A percentile compares a stretch with the other conserved stretches of the same genome.
phyloP scores from a whole-genome alignment of 2,888 invertebrate species.

The Hyalella azteca region DNA sequence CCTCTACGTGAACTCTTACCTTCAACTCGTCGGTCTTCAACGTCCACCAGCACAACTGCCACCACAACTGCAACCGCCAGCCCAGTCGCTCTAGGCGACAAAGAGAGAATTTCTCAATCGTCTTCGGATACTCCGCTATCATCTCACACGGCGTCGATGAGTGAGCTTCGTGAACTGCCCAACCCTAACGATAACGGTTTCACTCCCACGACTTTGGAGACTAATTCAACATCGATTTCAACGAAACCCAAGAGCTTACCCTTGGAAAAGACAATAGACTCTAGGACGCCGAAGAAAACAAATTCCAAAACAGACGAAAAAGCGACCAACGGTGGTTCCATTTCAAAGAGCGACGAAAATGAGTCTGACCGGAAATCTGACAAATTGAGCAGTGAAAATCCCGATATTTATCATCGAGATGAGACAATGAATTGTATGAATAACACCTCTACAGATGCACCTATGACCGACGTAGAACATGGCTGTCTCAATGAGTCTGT shows the following conservation, averaged over 20 bases:
- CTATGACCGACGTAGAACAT: background rate
- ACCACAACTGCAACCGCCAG: background rate
- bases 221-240: background rate
- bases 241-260: background rate
- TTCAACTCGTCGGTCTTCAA: constrained; percentile 13
- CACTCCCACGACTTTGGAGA: background rate
- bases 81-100: background rate
- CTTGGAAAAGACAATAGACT: background rate
- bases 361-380: too few species aligned
- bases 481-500: constrained; percentile 4
- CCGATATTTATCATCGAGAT: too few species aligned
- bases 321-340: background rate
- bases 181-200: background rate
- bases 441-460: background rate
- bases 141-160: constrained; percentile 32
- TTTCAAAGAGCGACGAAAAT: background rate
- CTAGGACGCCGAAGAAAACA: background rate
- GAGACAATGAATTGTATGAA: background rate
- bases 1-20: background rate
- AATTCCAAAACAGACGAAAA: background rate
- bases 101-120: constrained; percentile 24
- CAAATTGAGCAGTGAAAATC: too few species aligned
- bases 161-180: constrained; percentile 17
- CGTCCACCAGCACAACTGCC: constrained; percentile 25
- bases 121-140: constrained; percentile 31